Conservation (phyloP, 2,888 invertebrate genomes). For the Liposcelis brunnea region DNA sequence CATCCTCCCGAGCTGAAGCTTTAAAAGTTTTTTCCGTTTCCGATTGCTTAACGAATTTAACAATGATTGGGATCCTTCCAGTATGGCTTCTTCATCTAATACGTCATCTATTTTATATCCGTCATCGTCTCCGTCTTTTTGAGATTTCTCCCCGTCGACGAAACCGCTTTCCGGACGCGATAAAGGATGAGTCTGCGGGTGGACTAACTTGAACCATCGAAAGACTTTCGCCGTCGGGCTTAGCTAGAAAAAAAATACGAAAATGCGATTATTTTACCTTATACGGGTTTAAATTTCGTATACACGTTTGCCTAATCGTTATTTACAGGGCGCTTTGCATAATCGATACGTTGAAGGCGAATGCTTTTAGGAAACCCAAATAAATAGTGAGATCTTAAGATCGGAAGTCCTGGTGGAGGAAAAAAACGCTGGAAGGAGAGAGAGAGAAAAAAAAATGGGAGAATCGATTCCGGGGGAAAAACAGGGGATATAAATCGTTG, state of each 20-base stretch:
- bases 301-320: constrained; percentile 1
- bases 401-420: too few species aligned
- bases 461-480: too few species aligned
- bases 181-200: constrained; percentile 32
- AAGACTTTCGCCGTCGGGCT: constrained; percentile 63
- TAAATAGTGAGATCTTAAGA: too few species aligned
- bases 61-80: constrained; percentile 39
- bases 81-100: constrained; percentile 19
- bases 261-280: too few species aligned
- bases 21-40: constrained; percentile 49
- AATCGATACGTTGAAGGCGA: too few species aligned
- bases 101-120: constrained; percentile 27
- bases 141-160: constrained; percentile 41
- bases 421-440: too few species aligned
- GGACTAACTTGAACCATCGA: constrained; percentile 61
- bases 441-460: too few species aligned
- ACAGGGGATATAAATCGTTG: too few species aligned
- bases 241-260: constrained; percentile 32
- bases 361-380: too few species aligned
- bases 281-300: too few species aligned
- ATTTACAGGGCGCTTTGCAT: too few species aligned
- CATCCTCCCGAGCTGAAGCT: constrained; percentile 50
- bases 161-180: constrained; percentile 65
- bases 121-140: constrained; percentile 28
- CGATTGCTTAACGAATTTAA: constrained; percentile 50